Base-by-base conservation (phyloP, 2,888 invertebrate species). In the Pyrocoelia pectoralis region DNA sequence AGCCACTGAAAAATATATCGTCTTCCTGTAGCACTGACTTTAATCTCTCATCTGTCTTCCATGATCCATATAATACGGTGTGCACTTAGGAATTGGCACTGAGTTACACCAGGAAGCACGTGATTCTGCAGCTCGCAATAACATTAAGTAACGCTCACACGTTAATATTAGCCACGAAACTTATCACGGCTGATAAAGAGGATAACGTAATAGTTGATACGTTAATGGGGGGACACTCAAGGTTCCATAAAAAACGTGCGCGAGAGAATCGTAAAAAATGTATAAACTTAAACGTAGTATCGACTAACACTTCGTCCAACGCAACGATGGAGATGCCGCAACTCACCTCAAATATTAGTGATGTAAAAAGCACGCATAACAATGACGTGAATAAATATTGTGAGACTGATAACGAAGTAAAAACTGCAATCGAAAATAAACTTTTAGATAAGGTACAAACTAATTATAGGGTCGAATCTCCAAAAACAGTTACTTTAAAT, bases 401-500 rank as follows among this genome's bases (percentile, higher is more conserved):
- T 57, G 54, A 24, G n/a, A 59, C 15, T 41, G 52, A 55, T 6
- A 41, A 17, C 12, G 63, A 68, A 67, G 38, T 61, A 41, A 24
- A 56, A 56, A 52, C 12, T 43, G 54, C 51, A 15, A 40, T 14
- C 46, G 67, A 67, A 59, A 64, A 67, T 50, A 56, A 57, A 41
- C 24, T 60, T 43, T 40, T 59, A 24, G 65, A 60, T 24, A 38
- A 24, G 48, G 54, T 12, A 5, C 57, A 59, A 43, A 49, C 41
- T 13, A 72, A 73, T 51, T 82, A 82, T 56, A 72, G 77, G 40
- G 82, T 82, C 0, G 80, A 82, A 64, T 82, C 80, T 1, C 81
- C 81, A 2, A 66, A 68, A 61, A 70, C 72, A 3, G 61, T 68
- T 17, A 28, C 74, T 73, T 64, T 64, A 17, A 48, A 61, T 38